Base-by-base conservation (phyloP, 2,797 vertebrate species). In the Syngnathus rostellatus region DNA sequence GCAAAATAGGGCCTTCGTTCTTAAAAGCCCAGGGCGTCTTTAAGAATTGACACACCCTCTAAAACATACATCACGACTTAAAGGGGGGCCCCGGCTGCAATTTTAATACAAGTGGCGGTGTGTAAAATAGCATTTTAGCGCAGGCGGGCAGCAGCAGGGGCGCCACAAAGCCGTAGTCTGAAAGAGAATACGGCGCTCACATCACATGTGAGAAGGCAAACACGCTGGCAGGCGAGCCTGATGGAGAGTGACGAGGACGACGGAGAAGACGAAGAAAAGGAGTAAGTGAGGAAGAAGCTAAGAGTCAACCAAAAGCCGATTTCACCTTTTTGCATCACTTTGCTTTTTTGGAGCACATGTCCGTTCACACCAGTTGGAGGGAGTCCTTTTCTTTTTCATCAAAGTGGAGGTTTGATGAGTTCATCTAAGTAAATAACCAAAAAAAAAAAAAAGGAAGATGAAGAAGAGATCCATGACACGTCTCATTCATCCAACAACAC, bases 311-410 rank as follows among this genome's bases (percentile, higher is more conserved):
- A 14, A 31, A 31, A 62, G 39, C 6, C 4, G 40, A 90, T 91
- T 91, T 91, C 89, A 90, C 83, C 87, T 89, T 89, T 92, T 92
- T 92, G 89, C 90, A 91, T 91, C 90, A 92, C 86, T 89, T 57
- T 90, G 83, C 85, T 88, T 86, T 43, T 45, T 88, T 86, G 83
- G 83, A 76, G 83, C 80, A 75, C 78, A 77, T 83, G 88, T 86
- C 83, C 84, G 82, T 86, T 86, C 82, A 86, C 76, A 88, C 82
- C 81, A 82, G 74, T 76, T 25, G 53, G 53, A 54, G 53, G 21
- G 21, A 57, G 55, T 5, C 81, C 74, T 86, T 88, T 89, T 87
- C 85, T 43, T 62, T 16, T 45, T 9, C 55, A 57, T 31, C 25
- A 57, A 57, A 57, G 55, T 57, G 12, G 55, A 57, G 11, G 25